Evolutionary conservation across 2,888 invertebrate species (phyloP).

Genomic region (Nephrotoma appendiculata): DNA sequence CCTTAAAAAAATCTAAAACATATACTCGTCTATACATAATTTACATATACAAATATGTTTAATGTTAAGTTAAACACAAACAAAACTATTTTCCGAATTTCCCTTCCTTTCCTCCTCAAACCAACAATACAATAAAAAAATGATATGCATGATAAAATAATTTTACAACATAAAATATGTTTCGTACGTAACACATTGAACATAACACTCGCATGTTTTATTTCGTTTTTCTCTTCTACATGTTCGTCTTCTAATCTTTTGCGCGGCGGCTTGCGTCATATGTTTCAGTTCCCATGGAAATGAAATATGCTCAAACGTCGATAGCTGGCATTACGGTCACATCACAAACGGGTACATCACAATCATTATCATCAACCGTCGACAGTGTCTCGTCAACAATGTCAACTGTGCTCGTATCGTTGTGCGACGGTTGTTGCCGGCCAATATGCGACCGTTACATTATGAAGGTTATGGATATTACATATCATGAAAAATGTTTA

Average conservation of each 20-base stretch:
- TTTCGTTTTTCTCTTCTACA: background rate
- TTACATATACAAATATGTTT: background rate
- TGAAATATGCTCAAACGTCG: conserved; percentile 24
- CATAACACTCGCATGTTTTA: background rate
- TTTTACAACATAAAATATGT: background rate
- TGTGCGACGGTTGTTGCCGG: conserved; percentile 53
- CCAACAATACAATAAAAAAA: background rate
- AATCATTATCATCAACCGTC: conserved; percentile 19
- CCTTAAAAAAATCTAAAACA: background rate
- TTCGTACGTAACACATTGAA: background rate
- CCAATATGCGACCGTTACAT: conserved; percentile 62
- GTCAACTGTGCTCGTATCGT: conserved; percentile 13
- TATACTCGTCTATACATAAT: background rate
- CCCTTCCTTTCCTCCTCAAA: background rate
- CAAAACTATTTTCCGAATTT: background rate
- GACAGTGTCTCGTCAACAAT: conserved; percentile 5
- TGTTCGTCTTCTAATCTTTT: background rate
- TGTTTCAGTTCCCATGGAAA: conserved; percentile 30
- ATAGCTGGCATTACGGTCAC: conserved; percentile 19
- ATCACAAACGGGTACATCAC: conserved; percentile 17
- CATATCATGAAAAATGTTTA: conserved; percentile 65
- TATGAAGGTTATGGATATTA: conserved; percentile 55
- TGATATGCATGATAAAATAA: background rate
- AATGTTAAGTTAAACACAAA: background rate
- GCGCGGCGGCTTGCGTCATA: conserved; percentile 6